Base-by-base conservation (phyloP, 2,888 invertebrate genomes). In the Lordiphosa fenestrarum region DNA sequence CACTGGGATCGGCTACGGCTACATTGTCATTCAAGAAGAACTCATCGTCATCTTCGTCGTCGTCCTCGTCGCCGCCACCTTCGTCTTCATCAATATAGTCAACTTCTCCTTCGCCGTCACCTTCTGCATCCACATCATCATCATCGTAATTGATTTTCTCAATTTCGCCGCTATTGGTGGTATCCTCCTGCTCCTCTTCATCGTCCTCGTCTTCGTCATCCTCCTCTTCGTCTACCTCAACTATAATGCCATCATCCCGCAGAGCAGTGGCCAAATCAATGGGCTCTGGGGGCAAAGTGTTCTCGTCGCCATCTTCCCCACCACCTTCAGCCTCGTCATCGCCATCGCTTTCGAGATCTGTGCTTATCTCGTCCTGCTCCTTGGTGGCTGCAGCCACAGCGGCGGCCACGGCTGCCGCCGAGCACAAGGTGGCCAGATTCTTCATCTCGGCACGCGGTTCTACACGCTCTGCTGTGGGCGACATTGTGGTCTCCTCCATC, bases 21-120 rank as follows among this genome's bases (percentile, higher is more conserved):
- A 78, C 83, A 47, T 83, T 74, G 3, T 77, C 68, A 13, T 87
- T 73, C 25, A 83, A 36, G 42, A 83, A 83, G 44, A 80, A 71
- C 52, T 66, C 73, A 33, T 85, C 85, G 23, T 82, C 88, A 4
- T 77, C 76, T 5, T 81, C 85, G 5, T 83, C 73, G 10, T 86
- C 86, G 9, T 80, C 86, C 5, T 75, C 76, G 0, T 84, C 85
- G 4, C 76, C 75, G 35, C 70, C 86, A 10, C 65, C 82, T 12
- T 84, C 88, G 39, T 84, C 87, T 13, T 86, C 87, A 51, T 87
- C 87, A 23, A 85, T 83, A 19, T 80, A 88, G 41, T 83, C 88
- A 12, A 81, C 88, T 4, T 77, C 72, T 0, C 54, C 75, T 10
- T 67, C 69, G 2, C 52, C 60, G 19, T 59, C 84, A 4, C 82